Evolutionary conservation across 2,888 invertebrate genomes (phyloP).

Genomic region (Drosophila maculinotata): DNA sequence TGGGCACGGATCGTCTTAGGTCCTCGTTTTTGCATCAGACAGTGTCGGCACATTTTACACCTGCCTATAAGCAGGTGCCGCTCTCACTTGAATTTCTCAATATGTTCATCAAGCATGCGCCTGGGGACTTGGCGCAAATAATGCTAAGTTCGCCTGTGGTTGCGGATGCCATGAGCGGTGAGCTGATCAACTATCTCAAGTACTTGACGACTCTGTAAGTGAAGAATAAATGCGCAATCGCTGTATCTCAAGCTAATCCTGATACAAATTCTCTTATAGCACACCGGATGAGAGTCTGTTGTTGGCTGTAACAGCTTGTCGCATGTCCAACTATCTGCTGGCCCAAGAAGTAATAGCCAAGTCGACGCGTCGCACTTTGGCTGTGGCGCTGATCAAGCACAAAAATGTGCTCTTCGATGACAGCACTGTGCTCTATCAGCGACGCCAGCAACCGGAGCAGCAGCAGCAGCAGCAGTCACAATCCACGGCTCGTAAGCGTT

Average conservation of each 20-base stretch:
- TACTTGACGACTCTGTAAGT: constrained; percentile 78
- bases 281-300: constrained; percentile 80
- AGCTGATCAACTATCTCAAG: constrained; percentile 82
- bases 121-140: constrained; percentile 81
- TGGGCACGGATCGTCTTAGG: constrained; percentile 81
- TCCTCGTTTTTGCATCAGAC: constrained; percentile 80
- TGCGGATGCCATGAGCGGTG: constrained; percentile 82
- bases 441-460: constrained; percentile 56
- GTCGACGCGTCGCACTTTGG: constrained; percentile 76
- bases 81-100: constrained; percentile 83
- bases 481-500: constrained; percentile 19
- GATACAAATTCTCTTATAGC: constrained; percentile 21
- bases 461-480: constrained; percentile 23
- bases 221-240: background rate
- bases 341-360: constrained; percentile 78
- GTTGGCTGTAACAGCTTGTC: constrained; percentile 82
- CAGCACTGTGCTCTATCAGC: constrained; percentile 75
- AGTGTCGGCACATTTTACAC: constrained; percentile 79
- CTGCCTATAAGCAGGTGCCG: constrained; percentile 69
- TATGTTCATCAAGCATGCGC: constrained; percentile 82
- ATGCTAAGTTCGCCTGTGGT: constrained; percentile 83
- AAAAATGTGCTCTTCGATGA: constrained; percentile 84
- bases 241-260: background rate
- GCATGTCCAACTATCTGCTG: constrained; percentile 83
- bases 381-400: constrained; percentile 79